Evolutionary conservation across 2,113 vertebrate genomes (phyloP).

Genomic region (Pelusios castaneus): DNA sequence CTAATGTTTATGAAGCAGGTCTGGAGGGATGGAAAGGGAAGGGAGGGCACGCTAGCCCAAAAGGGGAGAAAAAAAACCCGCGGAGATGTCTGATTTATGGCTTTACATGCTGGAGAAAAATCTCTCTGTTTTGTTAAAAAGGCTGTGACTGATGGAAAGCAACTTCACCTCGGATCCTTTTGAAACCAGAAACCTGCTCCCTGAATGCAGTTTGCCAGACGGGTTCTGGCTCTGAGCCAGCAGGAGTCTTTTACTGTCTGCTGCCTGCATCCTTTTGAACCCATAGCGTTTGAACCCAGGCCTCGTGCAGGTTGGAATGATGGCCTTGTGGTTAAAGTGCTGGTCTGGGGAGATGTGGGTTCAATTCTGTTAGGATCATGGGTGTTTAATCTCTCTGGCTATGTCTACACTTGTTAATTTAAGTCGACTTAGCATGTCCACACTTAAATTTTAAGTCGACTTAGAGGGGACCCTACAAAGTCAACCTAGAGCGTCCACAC

Average conservation of each 20-base stretch:
- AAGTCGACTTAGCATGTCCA: no score
- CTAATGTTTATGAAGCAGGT: constrained; percentile 74
- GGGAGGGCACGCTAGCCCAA: constrained; percentile 24
- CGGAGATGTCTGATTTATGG: constrained; percentile 70
- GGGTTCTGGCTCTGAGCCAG: constrained; percentile 59
- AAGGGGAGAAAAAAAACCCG: not conserved
- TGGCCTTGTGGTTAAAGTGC: constrained; percentile 42
- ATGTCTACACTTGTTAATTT: no score
- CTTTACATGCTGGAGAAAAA: constrained; percentile 41
- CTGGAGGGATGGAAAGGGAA: constrained; percentile 67
- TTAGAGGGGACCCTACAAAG: no score
- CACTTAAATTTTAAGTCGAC: no score
- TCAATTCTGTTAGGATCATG: constrained; percentile 40
- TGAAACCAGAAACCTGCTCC: constrained; percentile 74
- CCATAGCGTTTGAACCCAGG: not conserved
- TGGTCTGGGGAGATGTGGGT: constrained; percentile 59
- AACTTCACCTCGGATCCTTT: constrained; percentile 39
- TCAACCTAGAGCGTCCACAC: no score
- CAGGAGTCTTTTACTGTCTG: constrained; percentile 59
- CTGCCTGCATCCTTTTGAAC: constrained; percentile 47
- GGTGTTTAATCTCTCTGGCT: constrained; percentile 58
- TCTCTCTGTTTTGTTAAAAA: constrained; percentile 51
- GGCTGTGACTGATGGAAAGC: constrained; percentile 41
- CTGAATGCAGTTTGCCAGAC: constrained; percentile 10
- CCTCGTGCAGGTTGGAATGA: constrained; percentile 6